Conservation (phyloP, 2,797 vertebrate genomes). For the Ctenochaetus hawaiiensis region DNA sequence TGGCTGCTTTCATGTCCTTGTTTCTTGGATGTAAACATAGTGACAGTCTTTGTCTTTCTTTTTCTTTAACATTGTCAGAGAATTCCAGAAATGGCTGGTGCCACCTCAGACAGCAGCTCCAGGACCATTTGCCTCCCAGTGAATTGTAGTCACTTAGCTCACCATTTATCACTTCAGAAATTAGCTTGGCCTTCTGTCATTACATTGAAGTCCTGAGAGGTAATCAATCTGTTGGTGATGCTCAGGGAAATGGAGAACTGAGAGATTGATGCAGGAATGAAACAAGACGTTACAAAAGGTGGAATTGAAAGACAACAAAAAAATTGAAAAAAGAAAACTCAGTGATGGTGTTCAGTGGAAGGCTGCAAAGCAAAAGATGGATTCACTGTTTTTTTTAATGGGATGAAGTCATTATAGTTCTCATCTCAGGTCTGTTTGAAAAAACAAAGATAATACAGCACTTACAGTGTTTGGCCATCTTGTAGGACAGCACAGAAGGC, state of each 20-base stretch:
- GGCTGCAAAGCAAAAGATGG: slow-evolving; percentile 15
- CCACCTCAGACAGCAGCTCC: slow-evolving; percentile 51
- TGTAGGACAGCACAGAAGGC: slow-evolving; percentile 51
- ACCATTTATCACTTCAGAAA: slow-evolving; percentile 78
- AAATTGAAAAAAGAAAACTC: slow-evolving; percentile 17
- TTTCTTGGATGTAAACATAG: slow-evolving; percentile 41
- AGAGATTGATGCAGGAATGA: slow-evolving; percentile 76
- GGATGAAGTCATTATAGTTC: slow-evolving; percentile 26
- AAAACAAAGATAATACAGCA: slow-evolving; percentile 54
- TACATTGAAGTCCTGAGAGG: slow-evolving; percentile 72
- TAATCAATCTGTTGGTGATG: slow-evolving; percentile 77
- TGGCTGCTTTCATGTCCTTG: slow-evolving; percentile 35
- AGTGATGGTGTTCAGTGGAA: slow-evolving; percentile 30
- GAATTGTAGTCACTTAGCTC: slow-evolving; percentile 66
- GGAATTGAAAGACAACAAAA: slow-evolving; percentile 58
- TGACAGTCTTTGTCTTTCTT: slow-evolving; percentile 24
- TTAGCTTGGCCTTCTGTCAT: slow-evolving; percentile 77
- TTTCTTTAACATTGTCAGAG: slow-evolving; percentile 50
- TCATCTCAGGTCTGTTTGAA: slow-evolving; percentile 18
- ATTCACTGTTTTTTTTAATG: slow-evolving; percentile 22
- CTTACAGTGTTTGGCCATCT: slow-evolving; percentile 37
- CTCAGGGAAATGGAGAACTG: slow-evolving; percentile 60
- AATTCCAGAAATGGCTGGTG: slow-evolving; percentile 40
- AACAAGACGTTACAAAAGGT: slow-evolving; percentile 69
- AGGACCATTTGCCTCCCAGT: slow-evolving; percentile 59